A percentile compares a stretch with the other conserved stretches of the same genome.
Conservation (phyloP, 1,140 invertebrate genomes). For the Venustaconcha ellipsiformis region DNA sequence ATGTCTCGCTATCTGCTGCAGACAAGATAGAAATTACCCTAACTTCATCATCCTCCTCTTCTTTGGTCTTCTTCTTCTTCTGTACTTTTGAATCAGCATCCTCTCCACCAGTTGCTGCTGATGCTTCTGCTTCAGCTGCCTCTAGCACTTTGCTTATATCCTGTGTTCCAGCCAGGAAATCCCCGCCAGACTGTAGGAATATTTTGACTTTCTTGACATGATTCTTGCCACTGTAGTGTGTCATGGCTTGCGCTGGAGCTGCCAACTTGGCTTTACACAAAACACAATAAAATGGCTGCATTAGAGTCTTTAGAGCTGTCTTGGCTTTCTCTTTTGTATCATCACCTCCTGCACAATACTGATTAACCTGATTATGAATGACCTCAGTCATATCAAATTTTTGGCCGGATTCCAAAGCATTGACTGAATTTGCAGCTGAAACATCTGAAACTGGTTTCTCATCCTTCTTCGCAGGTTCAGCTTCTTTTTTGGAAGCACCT, state of each 20-base stretch:
- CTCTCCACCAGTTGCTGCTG: too few relatives aligned
- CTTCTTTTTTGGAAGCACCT: background rate
- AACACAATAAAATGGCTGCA: slow-evolving; percentile 47
- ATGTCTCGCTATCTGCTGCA: too few relatives aligned
- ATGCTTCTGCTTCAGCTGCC: too few relatives aligned
- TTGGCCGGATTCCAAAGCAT: slow-evolving; percentile 17
- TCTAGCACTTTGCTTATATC: too few relatives aligned
- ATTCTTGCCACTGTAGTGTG: slow-evolving; percentile 54
- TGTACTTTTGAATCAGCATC: too few relatives aligned
- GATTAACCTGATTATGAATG: slow-evolving; percentile 22
- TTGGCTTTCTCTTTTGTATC: slow-evolving; percentile 22
- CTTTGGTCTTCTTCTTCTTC: too few relatives aligned
- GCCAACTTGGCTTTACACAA: slow-evolving; percentile 48
- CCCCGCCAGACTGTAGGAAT: slow-evolving; percentile 7
- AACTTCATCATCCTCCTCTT: too few relatives aligned
- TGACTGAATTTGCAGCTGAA: background rate
- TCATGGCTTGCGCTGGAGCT: slow-evolving; percentile 39
- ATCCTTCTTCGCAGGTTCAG: background rate
- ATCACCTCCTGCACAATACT: slow-evolving; percentile 12
- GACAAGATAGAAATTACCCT: too few relatives aligned
- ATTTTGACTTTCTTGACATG: slow-evolving; percentile 47
- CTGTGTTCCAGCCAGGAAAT: too few relatives aligned
- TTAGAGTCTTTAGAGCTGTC: slow-evolving; percentile 38
- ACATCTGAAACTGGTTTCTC: background rate
- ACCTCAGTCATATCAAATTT: slow-evolving; percentile 21